Evolutionary conservation across 2,113 vertebrate genomes (phyloP).

Genomic region (Syrrhaptes paradoxus): DNA sequence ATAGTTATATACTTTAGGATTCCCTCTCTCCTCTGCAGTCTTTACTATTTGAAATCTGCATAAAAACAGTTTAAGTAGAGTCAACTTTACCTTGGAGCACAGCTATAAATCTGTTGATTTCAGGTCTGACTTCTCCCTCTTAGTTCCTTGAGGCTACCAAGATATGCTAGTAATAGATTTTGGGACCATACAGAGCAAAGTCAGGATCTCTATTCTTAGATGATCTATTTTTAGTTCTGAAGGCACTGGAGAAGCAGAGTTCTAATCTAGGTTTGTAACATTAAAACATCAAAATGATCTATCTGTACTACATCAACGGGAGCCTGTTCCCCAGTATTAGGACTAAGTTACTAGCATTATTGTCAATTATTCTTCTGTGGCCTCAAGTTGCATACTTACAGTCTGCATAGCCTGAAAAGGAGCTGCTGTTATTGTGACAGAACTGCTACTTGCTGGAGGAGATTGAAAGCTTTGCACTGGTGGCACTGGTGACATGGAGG

Average conservation of each 20-base stretch:
- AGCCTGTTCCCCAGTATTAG: background rate
- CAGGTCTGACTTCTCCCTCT: background rate
- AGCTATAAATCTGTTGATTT: background rate
- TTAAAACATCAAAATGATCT: background rate
- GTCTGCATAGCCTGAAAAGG: conserved; percentile 88
- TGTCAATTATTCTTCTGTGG: background rate
- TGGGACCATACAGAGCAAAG: background rate
- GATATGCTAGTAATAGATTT: background rate
- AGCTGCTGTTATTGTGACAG: conserved; percentile 71
- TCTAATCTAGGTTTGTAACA: background rate
- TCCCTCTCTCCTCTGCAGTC: background rate
- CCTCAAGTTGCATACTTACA: conserved; percentile 74
- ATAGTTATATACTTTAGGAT: background rate
- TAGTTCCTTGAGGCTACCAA: background rate
- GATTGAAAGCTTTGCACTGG: conserved; percentile 77
- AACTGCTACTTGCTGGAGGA: conserved; percentile 76
- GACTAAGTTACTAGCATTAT: background rate
- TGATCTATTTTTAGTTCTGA: background rate
- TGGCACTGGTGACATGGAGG: conserved; percentile 55
- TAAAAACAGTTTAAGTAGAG: background rate
- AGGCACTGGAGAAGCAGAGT: background rate
- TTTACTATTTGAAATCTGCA: background rate
- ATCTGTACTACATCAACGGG: background rate
- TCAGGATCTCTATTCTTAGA: background rate
- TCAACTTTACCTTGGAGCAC: background rate